Base-by-base conservation (phyloP, 2,888 invertebrate species). In the Eupithecia insigniata region DNA sequence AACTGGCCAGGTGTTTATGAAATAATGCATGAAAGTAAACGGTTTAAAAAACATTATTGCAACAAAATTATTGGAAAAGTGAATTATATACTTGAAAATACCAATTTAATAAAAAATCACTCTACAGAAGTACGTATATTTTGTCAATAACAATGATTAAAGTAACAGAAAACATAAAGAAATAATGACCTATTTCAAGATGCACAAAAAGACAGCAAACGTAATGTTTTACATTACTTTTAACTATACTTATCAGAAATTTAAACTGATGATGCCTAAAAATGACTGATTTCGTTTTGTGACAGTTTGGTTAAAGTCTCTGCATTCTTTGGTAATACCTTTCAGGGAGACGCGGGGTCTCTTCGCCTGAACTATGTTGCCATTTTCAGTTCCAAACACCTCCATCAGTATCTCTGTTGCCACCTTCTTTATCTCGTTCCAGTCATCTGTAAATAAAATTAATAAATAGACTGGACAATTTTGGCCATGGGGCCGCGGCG, bases 371-470 rank as follows among this genome's bases (percentile, higher is more conserved):
- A 82, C 93, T 26, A 95, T 94, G 75, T 96, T 95, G 61, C 95
- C 95, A 81, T 96, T 95, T 66, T 95, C 94, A 3, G 94, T 90
- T 10, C 92, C 95, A 39, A 94, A 95, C 58, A 93, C 91, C 22
- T 95, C 95, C 4, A 93, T 83, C 43, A 97, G 88, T 43, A 98
- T 95, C 76, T 96, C 96, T 0, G 95, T 95, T 0, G 98, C 96
- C 0, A 97, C 97, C 0, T 91, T 94, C 80, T 96, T 96, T 73
- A 98, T 97, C 89, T 98, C 98, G 61, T 95, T 96, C 99, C 99
- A 99, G 86, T 99, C 99, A 79, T 96, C 96, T 80, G 92, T 26
- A 76, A 68, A 46, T 18, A 32, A 65, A 2, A 30, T n/a, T 28
- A 32, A 43, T 16, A 62, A 22, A 18, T 16, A 39, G 0, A 16